These are phyloP conservation scores for Porphyrio hochstetteri DNA, from an alignment of 2,113 vertebrate genomes.

Conservation along the genomic window DNA sequence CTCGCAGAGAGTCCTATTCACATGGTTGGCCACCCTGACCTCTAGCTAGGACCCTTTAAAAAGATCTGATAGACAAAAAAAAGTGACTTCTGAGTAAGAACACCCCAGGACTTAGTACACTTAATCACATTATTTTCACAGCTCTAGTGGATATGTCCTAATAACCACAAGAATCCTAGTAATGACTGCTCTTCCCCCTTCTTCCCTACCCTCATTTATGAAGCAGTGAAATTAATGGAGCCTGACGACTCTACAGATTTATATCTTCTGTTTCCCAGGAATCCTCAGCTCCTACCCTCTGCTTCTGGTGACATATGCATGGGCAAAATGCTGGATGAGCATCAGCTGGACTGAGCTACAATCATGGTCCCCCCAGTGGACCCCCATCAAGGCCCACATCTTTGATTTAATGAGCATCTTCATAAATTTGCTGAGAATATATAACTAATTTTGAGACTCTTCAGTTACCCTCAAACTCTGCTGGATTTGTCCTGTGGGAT, in stretches of 20 bases:
- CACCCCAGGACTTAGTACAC: neutral
- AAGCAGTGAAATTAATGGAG: neutral
- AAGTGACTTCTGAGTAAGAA: neutral
- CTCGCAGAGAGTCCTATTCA: neutral
- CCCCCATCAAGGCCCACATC: neutral
- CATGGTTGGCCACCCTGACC: neutral
- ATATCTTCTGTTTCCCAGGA: neutral
- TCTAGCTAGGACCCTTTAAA: neutral
- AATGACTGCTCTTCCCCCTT: neutral
- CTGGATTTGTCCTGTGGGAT: neutral
- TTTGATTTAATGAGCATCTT: neutral
- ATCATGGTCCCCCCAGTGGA: neutral
- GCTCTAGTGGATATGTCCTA: neutral
- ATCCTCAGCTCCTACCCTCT: neutral
- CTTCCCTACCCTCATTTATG: neutral
- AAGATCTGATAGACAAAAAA: neutral
- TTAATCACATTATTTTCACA: neutral
- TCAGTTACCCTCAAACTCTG: neutral
- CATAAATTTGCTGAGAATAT: neutral
- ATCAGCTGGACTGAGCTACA: rapidly evolving
- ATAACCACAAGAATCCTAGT: neutral
- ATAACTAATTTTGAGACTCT: neutral
- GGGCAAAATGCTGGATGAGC: neutral
- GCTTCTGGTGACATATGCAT: neutral
- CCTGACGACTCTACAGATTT: neutral